These are phyloP conservation scores for Cerceris ruficornis DNA, from an alignment of 2,888 invertebrate species.

Conservation along the genomic window DNA sequence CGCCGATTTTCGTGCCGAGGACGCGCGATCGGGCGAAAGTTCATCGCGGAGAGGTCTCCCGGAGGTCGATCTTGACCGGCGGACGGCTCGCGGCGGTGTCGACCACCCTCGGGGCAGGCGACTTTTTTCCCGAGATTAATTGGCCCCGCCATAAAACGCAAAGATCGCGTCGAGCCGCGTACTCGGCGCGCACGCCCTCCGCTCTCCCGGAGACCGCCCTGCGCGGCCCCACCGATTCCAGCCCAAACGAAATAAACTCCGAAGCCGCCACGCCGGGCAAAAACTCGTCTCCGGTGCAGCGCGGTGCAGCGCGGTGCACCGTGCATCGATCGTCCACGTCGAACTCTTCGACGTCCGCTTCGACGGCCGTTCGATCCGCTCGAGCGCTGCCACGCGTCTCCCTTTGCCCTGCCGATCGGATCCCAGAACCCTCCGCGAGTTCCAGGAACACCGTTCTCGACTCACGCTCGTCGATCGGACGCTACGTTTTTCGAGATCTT, in stretches of 20 bases:
- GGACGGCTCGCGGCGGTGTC: slow-evolving; percentile 64
- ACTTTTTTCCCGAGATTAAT: slow-evolving; percentile 79
- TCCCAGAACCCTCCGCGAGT: slow-evolving; percentile 39
- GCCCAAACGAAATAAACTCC: slow-evolving; percentile 74
- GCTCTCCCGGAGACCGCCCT: slow-evolving; percentile 49
- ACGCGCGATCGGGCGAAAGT: too few relatives aligned
- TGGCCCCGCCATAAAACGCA: slow-evolving; percentile 78
- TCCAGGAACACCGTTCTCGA: slow-evolving; percentile 35
- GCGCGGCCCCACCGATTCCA: slow-evolving; percentile 66
- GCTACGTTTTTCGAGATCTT: too few relatives aligned
- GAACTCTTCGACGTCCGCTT: slow-evolving; percentile 38
- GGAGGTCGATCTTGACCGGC: slow-evolving; percentile 4
- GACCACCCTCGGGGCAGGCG: slow-evolving; percentile 78
- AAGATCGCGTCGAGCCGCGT: slow-evolving; percentile 48
- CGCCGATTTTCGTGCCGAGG: too few relatives aligned
- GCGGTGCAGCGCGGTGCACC: slow-evolving; percentile 44
- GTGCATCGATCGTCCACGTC: slow-evolving; percentile 68
- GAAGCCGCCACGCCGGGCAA: slow-evolving; percentile 69
- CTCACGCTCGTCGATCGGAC: too few relatives aligned
- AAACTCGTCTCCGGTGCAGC: slow-evolving; percentile 78
- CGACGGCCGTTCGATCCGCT: slow-evolving; percentile 35
- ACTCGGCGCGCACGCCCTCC: neutral
- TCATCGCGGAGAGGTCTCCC: too few relatives aligned
- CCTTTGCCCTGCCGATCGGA: slow-evolving; percentile 37
- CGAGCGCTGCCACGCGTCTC: slow-evolving; percentile 48